phyloP scores from a whole-genome alignment of 30 jellyfish, hydroid and myxozoan species.

The Aurelia aurita region DNA sequence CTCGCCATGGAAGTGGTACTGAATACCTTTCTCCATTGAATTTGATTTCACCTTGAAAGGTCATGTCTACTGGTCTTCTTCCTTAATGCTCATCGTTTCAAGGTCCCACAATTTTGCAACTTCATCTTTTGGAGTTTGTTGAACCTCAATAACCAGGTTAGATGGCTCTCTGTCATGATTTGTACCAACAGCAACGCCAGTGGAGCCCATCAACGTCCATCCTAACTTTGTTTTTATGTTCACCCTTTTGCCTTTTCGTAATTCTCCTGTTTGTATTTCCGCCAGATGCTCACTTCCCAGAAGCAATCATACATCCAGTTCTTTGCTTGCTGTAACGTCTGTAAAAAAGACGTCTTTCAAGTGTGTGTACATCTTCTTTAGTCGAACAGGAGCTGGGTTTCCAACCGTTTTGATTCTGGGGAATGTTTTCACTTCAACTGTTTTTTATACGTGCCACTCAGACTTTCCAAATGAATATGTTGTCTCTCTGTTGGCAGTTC shows the following conservation, averaged over 20 bases:
- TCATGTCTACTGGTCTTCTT: conserved; percentile 43
- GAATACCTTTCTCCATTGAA: conserved; percentile 34
- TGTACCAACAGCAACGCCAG: background rate
- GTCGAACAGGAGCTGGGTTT: conserved; percentile 51
- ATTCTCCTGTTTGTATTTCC: no score
- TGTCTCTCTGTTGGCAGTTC: conserved; percentile 59
- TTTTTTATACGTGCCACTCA: conserved; percentile 14
- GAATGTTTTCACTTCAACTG: conserved; percentile 28
- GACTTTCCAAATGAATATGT: conserved; percentile 13
- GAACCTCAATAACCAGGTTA: conserved; percentile 15
- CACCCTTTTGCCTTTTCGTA: conserved; percentile 15
- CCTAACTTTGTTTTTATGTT: conserved; percentile 17
- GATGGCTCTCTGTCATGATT: conserved; percentile 21
- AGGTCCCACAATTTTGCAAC: conserved; percentile 57
- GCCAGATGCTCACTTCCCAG: no score
- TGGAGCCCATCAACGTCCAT: conserved; percentile 63
- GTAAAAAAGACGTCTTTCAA: background rate
- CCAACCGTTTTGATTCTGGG: conserved; percentile 65
- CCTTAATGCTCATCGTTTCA: conserved; percentile 48
- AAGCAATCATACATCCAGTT: no score
- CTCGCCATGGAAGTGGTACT: conserved; percentile 59
- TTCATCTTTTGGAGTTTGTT: conserved; percentile 1
- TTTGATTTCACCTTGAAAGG: conserved; percentile 20
- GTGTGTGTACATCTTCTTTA: conserved; percentile 37
- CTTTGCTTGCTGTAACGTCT: no score